A percentile compares a stretch with the other conserved stretches of the same genome.
phyloP scores from a whole-genome alignment of 1,140 invertebrate genomes.

The Brachionus rubens region DNA sequence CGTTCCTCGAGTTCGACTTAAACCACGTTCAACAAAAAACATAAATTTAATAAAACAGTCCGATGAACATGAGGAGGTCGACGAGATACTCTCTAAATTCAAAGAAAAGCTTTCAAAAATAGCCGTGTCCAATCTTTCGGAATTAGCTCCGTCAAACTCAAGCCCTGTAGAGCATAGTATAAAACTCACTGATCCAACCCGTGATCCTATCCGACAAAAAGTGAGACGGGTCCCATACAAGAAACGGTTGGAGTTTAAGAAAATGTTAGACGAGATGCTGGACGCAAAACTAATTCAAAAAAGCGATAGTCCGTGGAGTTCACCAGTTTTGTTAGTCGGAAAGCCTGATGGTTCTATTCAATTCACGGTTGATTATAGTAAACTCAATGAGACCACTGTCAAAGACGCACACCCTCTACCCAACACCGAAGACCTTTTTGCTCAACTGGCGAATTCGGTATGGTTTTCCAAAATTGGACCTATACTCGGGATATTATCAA shows the following conservation, averaged over 20 bases:
- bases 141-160: not conserved
- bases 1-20: too few species aligned
- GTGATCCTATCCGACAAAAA: slow-evolving; percentile 1
- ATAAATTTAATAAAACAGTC: too few species aligned
- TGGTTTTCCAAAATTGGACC: slow-evolving; percentile 47
- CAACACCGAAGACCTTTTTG: too few species aligned
- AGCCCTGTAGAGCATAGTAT: not conserved
- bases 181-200: not conserved
- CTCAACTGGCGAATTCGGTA: not conserved
- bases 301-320: not conserved
- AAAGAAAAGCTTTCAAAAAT: not conserved
- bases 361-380: slow-evolving; percentile 30
- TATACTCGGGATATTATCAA: slow-evolving; percentile 49
- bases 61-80: too few species aligned
- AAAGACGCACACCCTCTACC: slow-evolving; percentile 28
- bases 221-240: not conserved
- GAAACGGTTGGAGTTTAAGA: not conserved
- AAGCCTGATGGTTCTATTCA: slow-evolving; percentile 8
- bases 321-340: slow-evolving; percentile 18
- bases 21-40: too few species aligned
- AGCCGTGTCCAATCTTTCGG: not conserved
- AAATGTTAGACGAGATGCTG: slow-evolving; percentile 32
- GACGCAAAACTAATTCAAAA: slow-evolving; percentile 40
- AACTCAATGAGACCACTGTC: not conserved
- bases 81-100: not conserved